A percentile compares a stretch with the other conserved stretches of the same genome.
These are phyloP conservation scores for Brenthis daphne DNA, from an alignment of 2,888 invertebrate genomes.

Conservation along the genomic window DNA sequence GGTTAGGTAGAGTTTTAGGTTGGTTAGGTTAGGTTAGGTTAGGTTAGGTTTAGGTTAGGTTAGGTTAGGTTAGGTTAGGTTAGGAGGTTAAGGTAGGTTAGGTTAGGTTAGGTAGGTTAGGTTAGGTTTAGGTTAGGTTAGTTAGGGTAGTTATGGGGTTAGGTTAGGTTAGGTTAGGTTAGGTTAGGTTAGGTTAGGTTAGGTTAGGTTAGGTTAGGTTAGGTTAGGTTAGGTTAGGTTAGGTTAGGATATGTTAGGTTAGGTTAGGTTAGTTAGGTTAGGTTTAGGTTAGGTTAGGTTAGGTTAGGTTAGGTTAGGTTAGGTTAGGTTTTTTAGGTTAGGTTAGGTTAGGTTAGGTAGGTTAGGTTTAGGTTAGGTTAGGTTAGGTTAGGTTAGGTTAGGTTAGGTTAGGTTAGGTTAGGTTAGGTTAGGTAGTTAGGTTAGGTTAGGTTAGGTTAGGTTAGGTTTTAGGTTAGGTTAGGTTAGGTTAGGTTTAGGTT, in stretches of 20 bases:
- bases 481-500: constrained; percentile 34
- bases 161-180: constrained; percentile 31
- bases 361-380: constrained; percentile 31
- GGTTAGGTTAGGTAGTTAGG: constrained; percentile 30
- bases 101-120: constrained; percentile 20
- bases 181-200: constrained; percentile 18
- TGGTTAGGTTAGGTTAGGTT: too few relatives aligned
- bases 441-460: constrained; percentile 30
- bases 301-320: too few relatives aligned
- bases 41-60: constrained; percentile 13
- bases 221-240: constrained; percentile 21
- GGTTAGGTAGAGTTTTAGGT: too few relatives aligned
- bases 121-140: too few relatives aligned
- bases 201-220: constrained; percentile 20
- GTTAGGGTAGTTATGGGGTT: too few relatives aligned
- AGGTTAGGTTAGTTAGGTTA: constrained; percentile 21
- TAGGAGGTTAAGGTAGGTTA: background rate
- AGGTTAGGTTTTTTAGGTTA: too few relatives aligned
- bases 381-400: constrained; percentile 31
- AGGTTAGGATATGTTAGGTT: too few relatives aligned
- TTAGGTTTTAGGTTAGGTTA: constrained; percentile 24
- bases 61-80: too few relatives aligned
- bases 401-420: constrained; percentile 30
- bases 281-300: constrained; percentile 5
- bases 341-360: constrained; percentile 31